Evolutionary conservation across 2,113 vertebrate genomes (phyloP).

Genomic region (Nothocercus nigrocapillus): DNA sequence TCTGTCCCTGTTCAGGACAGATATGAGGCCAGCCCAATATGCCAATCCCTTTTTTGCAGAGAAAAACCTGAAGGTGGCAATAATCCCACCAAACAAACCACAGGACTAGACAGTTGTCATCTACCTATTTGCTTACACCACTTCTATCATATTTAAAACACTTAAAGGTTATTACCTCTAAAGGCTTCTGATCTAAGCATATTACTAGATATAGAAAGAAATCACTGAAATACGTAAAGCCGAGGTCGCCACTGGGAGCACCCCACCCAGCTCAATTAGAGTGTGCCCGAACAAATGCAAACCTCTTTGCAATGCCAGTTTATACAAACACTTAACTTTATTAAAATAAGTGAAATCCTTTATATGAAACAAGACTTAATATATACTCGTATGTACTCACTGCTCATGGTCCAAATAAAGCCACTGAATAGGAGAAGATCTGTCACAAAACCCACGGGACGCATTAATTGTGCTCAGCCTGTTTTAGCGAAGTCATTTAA

Average conservation of each 20-base stretch:
- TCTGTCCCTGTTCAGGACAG: background rate
- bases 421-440: background rate
- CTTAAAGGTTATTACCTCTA: constrained; percentile 7
- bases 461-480: background rate
- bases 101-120: background rate
- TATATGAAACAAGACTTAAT: background rate
- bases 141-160: constrained; percentile 9
- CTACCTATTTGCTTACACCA: background rate
- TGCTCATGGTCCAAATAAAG: background rate
- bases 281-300: background rate
- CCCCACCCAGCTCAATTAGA: background rate
- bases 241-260: background rate
- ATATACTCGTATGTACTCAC: background rate
- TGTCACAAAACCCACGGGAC: background rate
- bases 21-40: background rate
- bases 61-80: background rate
- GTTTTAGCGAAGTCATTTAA: background rate
- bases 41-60: background rate
- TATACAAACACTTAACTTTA: background rate
- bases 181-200: constrained; percentile 23
- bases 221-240: constrained; percentile 2
- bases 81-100: background rate
- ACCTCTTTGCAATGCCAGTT: background rate
- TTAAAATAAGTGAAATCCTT: background rate
- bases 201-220: background rate